Evolutionary conservation across 2,797 vertebrate genomes (phyloP), one percentile per base, ranked within the genome.

Genomic region (Sitta carolinensis): DNA sequence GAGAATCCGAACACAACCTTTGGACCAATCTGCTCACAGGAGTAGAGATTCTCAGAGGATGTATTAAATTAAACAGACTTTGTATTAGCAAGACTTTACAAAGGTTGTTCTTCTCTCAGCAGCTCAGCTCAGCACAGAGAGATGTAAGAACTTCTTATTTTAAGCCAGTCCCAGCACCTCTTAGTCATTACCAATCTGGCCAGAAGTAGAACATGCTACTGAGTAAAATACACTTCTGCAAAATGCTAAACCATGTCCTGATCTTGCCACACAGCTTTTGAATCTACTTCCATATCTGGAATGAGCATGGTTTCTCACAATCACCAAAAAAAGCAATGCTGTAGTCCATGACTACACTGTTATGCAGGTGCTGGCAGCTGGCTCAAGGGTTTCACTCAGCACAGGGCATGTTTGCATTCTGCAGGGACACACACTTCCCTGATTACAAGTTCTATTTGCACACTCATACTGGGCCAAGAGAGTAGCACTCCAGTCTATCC

Each of bases 301-400:
- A 63, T 3, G 4, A 58, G 21, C 19, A 11, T 11, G 51, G 22
- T 43, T 83, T 59, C 57, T 69, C 52, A 57, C 23, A 80, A 4
- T 10, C n/a, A 15, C 27, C n/a, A 20, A 52, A 54, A 74, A 25
- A 73, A 80, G 7, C 21, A 66, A 9, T 43, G 62, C 8, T 12
- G 2, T 14, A 11, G 16, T 59, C 58, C 36, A 58, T 8, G 1
- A 36, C 11, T 17, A 9, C 36, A 9, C 7, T 34, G 1, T 18
- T 63, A 13, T 4, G 26, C 57, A 61, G 8, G n/a, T 50, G 38
- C 48, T 78, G 7, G 13, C 77, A 43, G 45, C 12, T 62, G 19
- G 1, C 36, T 17, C 22, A 4, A 5, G 20, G 50, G 19, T 30
- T 83, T 85, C 27, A 62, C n/a, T 1, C 75, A 80, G 22, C n/a